Evolutionary conservation across 64 coral and sea anemone species (phyloP).

Genomic region (Pocillopora verrucosa): DNA sequence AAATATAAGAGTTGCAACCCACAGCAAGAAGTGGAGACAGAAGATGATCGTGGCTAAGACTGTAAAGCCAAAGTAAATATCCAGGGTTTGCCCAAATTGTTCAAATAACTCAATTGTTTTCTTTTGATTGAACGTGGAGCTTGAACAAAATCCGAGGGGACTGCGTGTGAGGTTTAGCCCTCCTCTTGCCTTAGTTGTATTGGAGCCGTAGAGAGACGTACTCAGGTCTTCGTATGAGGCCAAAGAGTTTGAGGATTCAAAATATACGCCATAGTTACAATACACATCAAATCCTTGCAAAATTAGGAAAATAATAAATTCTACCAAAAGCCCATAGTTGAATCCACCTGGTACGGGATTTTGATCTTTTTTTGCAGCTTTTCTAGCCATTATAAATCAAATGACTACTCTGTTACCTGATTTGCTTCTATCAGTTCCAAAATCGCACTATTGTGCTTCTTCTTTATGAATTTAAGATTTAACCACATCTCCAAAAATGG

Average conservation of each 20-base stretch:
- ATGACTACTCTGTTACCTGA: too few species aligned
- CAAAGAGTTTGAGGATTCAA: constrained; percentile 41
- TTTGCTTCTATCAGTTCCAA: not conserved
- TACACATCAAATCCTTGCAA: constrained; percentile 90
- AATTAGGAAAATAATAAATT: constrained; percentile 82
- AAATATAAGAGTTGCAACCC: constrained; percentile 72
- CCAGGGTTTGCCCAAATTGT: constrained; percentile 36
- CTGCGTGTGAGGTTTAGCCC: constrained; percentile 4
- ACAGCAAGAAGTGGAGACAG: constrained; percentile 79
- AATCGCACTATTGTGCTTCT: not conserved
- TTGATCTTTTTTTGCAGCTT: constrained; percentile 48
- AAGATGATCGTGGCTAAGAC: constrained; percentile 72
- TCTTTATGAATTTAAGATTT: not conserved
- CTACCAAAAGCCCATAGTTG: constrained; percentile 76
- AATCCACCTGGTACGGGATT: constrained; percentile 75
- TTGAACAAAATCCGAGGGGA: constrained; percentile 57
- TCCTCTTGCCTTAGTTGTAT: not conserved
- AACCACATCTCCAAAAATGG: constrained; percentile 15
- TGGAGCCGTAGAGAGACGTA: not conserved
- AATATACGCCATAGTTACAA: constrained; percentile 50
- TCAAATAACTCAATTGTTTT: constrained; percentile 52
- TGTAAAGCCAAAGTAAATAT: constrained; percentile 69
- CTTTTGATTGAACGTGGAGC: constrained; percentile 53
- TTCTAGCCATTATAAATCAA: constrained; percentile 65
- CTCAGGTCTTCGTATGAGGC: constrained; percentile 28